Evolutionary conservation across 2,797 vertebrate genomes (phyloP).

Genomic region (Rhinatrema bivittatum): DNA sequence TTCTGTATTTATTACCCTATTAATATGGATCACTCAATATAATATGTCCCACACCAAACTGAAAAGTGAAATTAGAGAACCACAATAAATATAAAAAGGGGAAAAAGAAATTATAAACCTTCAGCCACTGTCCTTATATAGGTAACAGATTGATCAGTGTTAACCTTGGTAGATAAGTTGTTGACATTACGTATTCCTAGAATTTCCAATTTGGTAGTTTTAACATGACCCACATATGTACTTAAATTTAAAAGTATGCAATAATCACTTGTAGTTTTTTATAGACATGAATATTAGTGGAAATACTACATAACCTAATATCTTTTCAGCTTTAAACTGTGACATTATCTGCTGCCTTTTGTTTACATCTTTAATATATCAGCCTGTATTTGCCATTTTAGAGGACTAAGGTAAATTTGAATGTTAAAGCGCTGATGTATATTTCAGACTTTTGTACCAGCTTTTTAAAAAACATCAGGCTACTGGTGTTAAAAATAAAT

Average conservation of each 20-base stretch:
- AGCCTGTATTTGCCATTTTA: slow-evolving; percentile 20
- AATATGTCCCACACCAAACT: slow-evolving; percentile 11
- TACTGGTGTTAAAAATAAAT: slow-evolving; percentile 15
- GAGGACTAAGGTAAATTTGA: too few species aligned
- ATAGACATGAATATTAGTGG: too few species aligned
- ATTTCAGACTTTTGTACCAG: too few species aligned
- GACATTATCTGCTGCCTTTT: too few species aligned
- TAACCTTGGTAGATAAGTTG: too few species aligned
- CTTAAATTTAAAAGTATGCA: slow-evolving; percentile 11
- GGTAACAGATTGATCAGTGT: not conserved
- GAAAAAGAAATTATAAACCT: not conserved
- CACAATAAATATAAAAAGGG: slow-evolving; percentile 1
- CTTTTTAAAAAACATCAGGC: slow-evolving; percentile 21
- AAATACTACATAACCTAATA: too few species aligned
- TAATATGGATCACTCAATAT: too few species aligned
- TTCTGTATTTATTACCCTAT: slow-evolving; percentile 3
- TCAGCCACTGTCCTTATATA: slow-evolving; percentile 2
- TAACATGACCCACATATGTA: slow-evolving; percentile 1
- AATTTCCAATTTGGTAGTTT: slow-evolving; percentile 4
- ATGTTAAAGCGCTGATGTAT: too few species aligned
- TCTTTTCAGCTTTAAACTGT: too few species aligned
- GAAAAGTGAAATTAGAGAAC: not conserved
- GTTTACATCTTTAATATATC: slow-evolving; percentile 24
- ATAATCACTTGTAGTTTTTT: slow-evolving; percentile 13
- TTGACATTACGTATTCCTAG: too few species aligned